Evolutionary conservation across 2,888 invertebrate species (phyloP), one percentile per base, ranked within the genome.

Genomic region (Polymixis flavicincta): DNA sequence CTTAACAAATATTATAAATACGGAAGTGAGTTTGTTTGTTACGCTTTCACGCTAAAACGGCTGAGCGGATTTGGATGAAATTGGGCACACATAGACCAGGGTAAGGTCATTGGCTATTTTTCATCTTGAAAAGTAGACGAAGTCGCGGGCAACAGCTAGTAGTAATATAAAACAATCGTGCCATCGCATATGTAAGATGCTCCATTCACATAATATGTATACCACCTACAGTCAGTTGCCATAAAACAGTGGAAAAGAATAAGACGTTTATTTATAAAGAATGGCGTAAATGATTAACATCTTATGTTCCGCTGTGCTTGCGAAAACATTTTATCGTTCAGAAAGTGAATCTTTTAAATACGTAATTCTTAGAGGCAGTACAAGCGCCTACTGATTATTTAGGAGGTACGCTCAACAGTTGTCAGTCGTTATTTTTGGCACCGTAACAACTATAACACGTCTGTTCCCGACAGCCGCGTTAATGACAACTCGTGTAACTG

Each of bases 401-500:
- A 60, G 45, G 70, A 65, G 65, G 78, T 78, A 76, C 61, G 71
- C 59, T 72, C n/a, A 60, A 42, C 64, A 82, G 83, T 76, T 72
- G 77, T 75, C 57, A 25, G 57, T 48, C 8, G 64, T n/a, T 73
- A 64, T 82, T 83, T 73, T 77, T 77, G 85, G 82, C 82, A 73
- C 48, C 78, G 82, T 50, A 64, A 73, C 85, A 68, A 83, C 57
- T 60, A 72, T 60, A 37, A 55, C 84, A 72, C 74, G 70, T 63
- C 55, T 13, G 45, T 32, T 28, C 60, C 22, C 61, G 71, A 83
- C 71, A 74, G 45, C 68, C 37, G 57, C 74, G 70, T 64, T 76
- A 66, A 74, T 82, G 65, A 72, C 65, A 76, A 60, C 69, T n/a
- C 63, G 25, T 74, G 74, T 78, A 64, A 71, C 66, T 28, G 69